Evolutionary conservation across 1,140 invertebrate species (phyloP).

Genomic region (Psilanteris sp.): DNA sequence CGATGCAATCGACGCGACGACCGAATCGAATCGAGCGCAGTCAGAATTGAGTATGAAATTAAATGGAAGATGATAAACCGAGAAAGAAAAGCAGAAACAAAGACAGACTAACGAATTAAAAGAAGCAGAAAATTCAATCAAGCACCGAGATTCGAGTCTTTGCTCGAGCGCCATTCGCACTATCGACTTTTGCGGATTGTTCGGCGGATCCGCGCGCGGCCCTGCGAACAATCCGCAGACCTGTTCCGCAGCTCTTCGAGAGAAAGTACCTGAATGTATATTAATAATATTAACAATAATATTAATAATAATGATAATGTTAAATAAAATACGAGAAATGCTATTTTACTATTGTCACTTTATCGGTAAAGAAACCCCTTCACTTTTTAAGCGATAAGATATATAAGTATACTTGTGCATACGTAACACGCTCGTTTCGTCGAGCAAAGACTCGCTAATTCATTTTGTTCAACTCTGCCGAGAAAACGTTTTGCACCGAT

Average conservation of each 20-base stretch:
- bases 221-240: constrained; percentile 49
- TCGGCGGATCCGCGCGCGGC: constrained; percentile 1
- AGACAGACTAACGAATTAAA: no score
- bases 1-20: constrained; percentile 1
- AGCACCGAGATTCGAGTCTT: constrained; percentile 65
- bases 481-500: constrained; percentile 24
- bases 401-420: constrained; percentile 60
- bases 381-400: constrained; percentile 66
- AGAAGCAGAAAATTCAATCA: no score
- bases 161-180: constrained; percentile 64
- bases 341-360: constrained; percentile 76
- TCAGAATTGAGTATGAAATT: constrained; percentile 10
- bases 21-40: neutral
- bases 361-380: constrained; percentile 63
- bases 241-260: constrained; percentile 62
- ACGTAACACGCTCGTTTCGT: constrained; percentile 45
- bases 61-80: constrained; percentile 3
- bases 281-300: constrained; percentile 58
- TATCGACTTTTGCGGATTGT: constrained; percentile 41
- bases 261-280: constrained; percentile 72
- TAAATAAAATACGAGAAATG: constrained; percentile 64
- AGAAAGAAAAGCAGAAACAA: no score
- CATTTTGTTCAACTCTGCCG: constrained; percentile 17
- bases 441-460: constrained; percentile 55
- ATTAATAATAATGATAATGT: constrained; percentile 66